A percentile compares a stretch with the other conserved stretches of the same genome.
phyloP scores from a whole-genome alignment of 2,113 vertebrate genomes.

The Suncus etruscus region DNA sequence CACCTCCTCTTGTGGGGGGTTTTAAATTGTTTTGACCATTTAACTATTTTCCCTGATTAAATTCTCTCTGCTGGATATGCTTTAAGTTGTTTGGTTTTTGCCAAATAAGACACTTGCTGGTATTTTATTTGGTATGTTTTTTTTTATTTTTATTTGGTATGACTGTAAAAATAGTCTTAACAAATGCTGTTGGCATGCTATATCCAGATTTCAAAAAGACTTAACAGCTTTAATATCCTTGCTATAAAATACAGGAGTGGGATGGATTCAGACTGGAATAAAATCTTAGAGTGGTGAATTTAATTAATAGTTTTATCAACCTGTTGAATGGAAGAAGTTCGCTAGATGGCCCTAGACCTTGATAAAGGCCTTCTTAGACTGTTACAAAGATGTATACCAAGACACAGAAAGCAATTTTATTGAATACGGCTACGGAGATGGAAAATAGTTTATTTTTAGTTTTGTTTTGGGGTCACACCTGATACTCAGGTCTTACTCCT shows the following conservation, averaged over 20 bases:
- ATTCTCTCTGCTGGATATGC: neutral
- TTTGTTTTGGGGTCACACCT: no score
- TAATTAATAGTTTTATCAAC: constrained; percentile 32
- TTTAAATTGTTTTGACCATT: neutral
- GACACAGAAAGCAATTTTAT: constrained; percentile 3
- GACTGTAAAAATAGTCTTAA: neutral
- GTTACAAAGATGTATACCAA: constrained; percentile 36
- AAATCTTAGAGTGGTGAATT: neutral
- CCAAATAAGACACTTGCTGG: neutral
- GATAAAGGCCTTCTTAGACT: neutral
- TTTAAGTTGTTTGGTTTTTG: neutral
- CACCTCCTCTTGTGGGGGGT: neutral
- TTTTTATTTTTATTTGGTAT: neutral
- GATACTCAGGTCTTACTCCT: no score
- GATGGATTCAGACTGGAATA: constrained; percentile 6
- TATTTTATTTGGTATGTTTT: neutral
- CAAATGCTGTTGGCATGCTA: neutral
- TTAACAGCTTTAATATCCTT: neutral
- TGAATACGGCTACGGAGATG: constrained; percentile 12
- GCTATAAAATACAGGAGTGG: neutral
- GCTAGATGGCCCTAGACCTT: neutral
- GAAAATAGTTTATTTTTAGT: neutral
- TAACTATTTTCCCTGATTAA: neutral
- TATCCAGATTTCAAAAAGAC: constrained; percentile 39
- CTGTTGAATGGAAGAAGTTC: constrained; percentile 30